Evolutionary conservation across 35 echinoderm and acorn worm species (phyloP), one percentile per base, ranked within the genome.

Genomic region (Eucidaris tribuloides): DNA sequence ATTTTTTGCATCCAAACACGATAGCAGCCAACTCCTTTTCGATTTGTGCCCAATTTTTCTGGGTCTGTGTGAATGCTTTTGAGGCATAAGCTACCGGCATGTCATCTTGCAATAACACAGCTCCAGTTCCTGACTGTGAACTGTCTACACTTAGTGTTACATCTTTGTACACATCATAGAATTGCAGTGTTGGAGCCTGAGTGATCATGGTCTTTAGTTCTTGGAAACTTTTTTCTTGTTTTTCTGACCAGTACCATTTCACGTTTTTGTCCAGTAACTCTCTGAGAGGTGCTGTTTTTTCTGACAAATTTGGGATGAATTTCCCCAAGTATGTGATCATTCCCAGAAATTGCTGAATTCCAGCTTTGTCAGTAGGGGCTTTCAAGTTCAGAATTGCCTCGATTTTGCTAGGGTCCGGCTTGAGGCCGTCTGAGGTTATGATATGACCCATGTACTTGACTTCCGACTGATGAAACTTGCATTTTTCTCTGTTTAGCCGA

Each of bases 11-110:
- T 38, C 85, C 86, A 81, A 84, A 89, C 5, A 52, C 30, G 11
- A 94, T 80, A 14, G 91, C 86, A 1, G 63, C 56, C 58, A 88
- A 66, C 58, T 89, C 91, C 64, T 89, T 89, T 70, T 94, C 71
- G 44, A 94, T 94, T 58, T 89, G 91, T 49, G 91, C 80, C 46
- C 87, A 84, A 9, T 56, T 76, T 3, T 49, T 45, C 58, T 88
- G 74, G 40, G 90, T 6, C 7, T 86, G 42, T 6, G 82, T 87
- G 30, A 93, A 52, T 18, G 81, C 72, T 80, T 77, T 78, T 24
- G 86, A 88, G 55, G 86, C 91, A 85, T 71, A 89, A 22, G 91
- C 85, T 5, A 88, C 52, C 14, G 54, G 85, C 33, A 24, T 2
- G 19, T 45, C 79, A 81, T 81, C 62, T 57, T 94, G 92, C 2